These are phyloP conservation scores for Cryptus viduatorius DNA, from an alignment of 2,888 invertebrate species.

Conservation along the genomic window DNA sequence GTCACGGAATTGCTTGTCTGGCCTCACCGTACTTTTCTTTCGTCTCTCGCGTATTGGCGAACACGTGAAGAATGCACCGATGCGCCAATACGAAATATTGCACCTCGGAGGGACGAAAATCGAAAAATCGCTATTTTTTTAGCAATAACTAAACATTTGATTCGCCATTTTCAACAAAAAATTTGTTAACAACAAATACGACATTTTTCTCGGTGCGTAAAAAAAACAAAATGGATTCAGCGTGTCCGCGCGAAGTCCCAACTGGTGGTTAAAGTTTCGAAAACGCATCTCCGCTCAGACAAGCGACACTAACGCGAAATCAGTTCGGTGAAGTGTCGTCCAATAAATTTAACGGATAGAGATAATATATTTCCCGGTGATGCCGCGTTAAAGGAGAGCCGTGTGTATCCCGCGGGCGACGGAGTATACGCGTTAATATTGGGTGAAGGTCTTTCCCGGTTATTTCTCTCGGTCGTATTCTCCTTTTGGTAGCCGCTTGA, in stretches of 20 bases:
- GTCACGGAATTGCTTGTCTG: conserved; percentile 54
- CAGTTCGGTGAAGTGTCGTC: conserved; percentile 1
- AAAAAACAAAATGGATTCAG: not conserved
- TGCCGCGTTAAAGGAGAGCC: conserved; percentile 16
- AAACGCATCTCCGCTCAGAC: not conserved
- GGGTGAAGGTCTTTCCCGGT: conserved; percentile 78
- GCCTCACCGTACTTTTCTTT: conserved; percentile 17
- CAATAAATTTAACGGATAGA: conserved; percentile 19
- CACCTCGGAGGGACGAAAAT: not conserved
- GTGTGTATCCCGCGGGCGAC: conserved; percentile 5
- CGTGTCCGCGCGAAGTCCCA: not conserved
- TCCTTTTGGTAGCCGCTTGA: conserved; percentile 12
- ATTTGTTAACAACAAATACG: too few relatives aligned
- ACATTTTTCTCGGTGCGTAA: too few relatives aligned
- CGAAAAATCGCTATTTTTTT: too few relatives aligned
- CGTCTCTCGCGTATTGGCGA: not conserved
- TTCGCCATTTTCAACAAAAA: too few relatives aligned
- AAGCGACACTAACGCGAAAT: conserved; percentile 1
- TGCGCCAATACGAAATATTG: not conserved
- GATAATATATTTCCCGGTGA: conserved; percentile 49
- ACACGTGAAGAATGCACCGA: not conserved
- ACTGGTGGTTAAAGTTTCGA: not conserved
- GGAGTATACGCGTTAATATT: conserved; percentile 65
- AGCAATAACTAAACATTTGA: too few relatives aligned
- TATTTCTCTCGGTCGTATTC: conserved; percentile 39